phyloP scores from a whole-genome alignment of 2,797 vertebrate species.

The Enteromius trimaculatus region DNA sequence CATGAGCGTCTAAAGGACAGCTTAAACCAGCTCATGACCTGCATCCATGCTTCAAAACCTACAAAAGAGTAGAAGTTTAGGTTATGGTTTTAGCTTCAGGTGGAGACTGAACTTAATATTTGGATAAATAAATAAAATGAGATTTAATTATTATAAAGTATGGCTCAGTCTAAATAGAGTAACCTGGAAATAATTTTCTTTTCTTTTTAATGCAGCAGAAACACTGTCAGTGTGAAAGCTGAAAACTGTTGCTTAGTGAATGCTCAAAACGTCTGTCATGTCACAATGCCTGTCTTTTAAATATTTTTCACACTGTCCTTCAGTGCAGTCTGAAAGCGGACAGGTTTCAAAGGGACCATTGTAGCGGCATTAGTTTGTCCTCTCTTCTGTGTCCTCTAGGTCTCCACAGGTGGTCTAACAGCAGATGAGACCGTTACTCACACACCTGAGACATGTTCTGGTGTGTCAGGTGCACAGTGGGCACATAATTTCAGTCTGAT shows the following conservation, averaged over 20 bases:
- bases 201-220: neutral
- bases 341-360: constrained; percentile 23
- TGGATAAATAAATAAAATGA: neutral
- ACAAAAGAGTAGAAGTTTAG: neutral
- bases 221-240: neutral
- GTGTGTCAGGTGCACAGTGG: constrained; percentile 6
- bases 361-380: constrained; percentile 14
- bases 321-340: constrained; percentile 4
- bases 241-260: neutral
- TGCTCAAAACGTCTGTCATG: neutral
- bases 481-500: neutral
- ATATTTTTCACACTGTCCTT: constrained; percentile 18
- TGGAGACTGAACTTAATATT: neutral
- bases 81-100: neutral
- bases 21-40: too few species aligned
- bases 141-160: neutral
- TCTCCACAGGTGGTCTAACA: neutral
- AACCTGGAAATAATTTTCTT: neutral
- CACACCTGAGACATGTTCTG: constrained; percentile 13
- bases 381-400: constrained; percentile 10
- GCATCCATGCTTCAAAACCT: too few species aligned
- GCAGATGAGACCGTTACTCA: constrained; percentile 21
- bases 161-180: neutral
- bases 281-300: neutral
- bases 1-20: too few species aligned